A percentile compares a stretch with the other conserved stretches of the same genome.
These are phyloP conservation scores for Lerista edwardsae DNA, from an alignment of 2,797 vertebrate species.

Conservation along the genomic window DNA sequence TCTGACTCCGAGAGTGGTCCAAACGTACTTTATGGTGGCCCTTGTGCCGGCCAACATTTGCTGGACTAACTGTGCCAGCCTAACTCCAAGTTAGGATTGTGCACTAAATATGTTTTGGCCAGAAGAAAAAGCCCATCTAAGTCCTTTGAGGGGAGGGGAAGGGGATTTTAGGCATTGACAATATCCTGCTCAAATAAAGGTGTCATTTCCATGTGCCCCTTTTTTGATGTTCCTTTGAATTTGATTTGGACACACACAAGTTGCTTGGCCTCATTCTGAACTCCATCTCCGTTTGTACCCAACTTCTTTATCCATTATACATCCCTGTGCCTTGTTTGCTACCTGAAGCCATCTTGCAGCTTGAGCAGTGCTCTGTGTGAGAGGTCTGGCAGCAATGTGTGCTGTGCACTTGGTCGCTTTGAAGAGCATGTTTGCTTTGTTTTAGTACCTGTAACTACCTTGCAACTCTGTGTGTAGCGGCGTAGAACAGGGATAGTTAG, in stretches of 20 bases:
- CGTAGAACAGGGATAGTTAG: not conserved
- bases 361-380: not conserved
- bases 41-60: no score
- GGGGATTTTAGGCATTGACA: not conserved
- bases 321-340: conserved; percentile 37
- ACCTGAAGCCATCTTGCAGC: conserved; percentile 60
- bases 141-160: conserved; percentile 25
- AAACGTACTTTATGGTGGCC: no score
- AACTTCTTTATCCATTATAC: conserved; percentile 60
- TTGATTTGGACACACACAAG: conserved; percentile 8
- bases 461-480: fast-evolving
- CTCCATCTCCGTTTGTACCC: conserved; percentile 49
- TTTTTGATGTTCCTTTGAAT: conserved; percentile 55
- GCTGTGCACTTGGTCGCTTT: not conserved
- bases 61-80: no score
- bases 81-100: no score
- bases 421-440: conserved; percentile 28
- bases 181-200: conserved; percentile 52
- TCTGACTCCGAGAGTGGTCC: no score
- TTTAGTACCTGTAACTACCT: not conserved
- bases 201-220: conserved; percentile 38
- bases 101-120: conserved; percentile 45
- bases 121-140: conserved; percentile 56
- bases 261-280: conserved; percentile 34
- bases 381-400: conserved; percentile 24